Conservation (phyloP, 2,113 vertebrate genomes). For the Vireo altiloquus region DNA sequence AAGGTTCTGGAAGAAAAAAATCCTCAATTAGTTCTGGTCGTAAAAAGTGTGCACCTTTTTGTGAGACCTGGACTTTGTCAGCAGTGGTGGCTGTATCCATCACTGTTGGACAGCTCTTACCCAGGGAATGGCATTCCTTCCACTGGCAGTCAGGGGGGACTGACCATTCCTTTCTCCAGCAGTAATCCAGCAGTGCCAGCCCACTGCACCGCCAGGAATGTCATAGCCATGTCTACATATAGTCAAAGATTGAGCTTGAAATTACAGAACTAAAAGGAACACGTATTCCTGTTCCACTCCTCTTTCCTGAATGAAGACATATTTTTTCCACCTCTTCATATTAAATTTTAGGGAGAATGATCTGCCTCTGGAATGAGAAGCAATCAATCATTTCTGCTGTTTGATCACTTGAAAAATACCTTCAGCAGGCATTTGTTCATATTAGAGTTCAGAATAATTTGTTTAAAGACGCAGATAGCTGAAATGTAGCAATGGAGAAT, state of each 20-base stretch:
- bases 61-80: neutral
- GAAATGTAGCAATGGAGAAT: neutral
- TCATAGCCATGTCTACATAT: neutral
- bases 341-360: neutral
- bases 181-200: neutral
- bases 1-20: neutral
- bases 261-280: neutral
- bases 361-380: neutral
- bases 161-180: conserved; percentile 12
- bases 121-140: conserved; percentile 15
- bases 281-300: neutral
- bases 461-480: neutral
- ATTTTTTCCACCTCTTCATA: neutral
- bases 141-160: neutral
- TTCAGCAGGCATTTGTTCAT: neutral
- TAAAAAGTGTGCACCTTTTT: neutral
- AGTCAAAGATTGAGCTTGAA: neutral
- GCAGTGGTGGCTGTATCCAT: neutral
- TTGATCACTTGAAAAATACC: neutral
- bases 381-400: neutral
- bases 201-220: neutral
- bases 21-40: neutral
- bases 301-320: neutral
- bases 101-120: neutral
- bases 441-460: neutral